Evolutionary conservation across 2,888 invertebrate genomes (phyloP), one percentile per base, ranked within the genome.

Genomic region (Parnassius mnemosyne): DNA sequence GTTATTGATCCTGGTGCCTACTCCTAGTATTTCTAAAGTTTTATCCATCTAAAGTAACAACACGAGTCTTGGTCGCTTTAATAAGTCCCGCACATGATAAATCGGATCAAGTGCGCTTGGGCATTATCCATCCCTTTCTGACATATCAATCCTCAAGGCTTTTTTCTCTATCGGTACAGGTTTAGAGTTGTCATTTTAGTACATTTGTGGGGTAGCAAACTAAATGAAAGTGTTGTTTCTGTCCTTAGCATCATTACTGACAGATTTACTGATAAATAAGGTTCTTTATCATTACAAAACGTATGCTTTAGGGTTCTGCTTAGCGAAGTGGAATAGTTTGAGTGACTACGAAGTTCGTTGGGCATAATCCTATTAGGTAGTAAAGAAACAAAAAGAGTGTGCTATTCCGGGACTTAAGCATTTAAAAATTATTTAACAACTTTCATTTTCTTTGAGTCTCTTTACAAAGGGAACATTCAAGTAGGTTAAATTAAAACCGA

Each of bases 81-180:
- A 89, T 90, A 88, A 89, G 85, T 84, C 81, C 78, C 77, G 79
- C 78, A 81, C 80, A 86, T 87, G 85, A 87, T 87, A 89, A 89
- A 89, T 87, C 87, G 87, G 87, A 89, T 89, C 84, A 89, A 86
- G 83, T 82, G 79, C 74, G 72, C 79, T 78, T 77, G 69, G 78
- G 73, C 69, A 66, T 69, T 61, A 60, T 66, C 71, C 52, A 70
- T 75, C 72, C 74, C 67, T 82, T 81, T 69, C 74, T 73, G 67
- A 82, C 75, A 66, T 34, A 57, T 68, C 65, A 53, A 56, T 49
- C 67, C 61, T 63, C 57, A 65, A 75, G 76, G 72, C 70, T 70
- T 71, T 76, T 77, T 77, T 77, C 71, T 83, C 76, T 50, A 69
- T 69, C 78, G 60, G 60, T 67, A 71, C 66, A 66, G 79, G 62